Evolutionary conservation across 1,140 invertebrate genomes (phyloP), one percentile per base, ranked within the genome.

Genomic region (Drosophila ercepeae): DNA sequence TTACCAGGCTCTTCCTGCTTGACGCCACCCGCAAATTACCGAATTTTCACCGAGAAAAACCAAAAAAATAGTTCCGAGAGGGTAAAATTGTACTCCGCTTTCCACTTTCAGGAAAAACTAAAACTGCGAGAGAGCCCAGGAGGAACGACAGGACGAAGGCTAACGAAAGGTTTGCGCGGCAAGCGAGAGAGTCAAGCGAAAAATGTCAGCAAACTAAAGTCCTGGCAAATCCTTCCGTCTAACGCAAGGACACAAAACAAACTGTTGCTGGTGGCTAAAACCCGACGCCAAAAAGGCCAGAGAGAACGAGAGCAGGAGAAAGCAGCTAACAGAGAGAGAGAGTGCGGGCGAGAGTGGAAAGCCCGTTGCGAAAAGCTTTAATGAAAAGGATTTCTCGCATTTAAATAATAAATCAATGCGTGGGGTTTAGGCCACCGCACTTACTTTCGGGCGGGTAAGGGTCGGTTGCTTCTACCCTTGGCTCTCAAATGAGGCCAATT

Each of bases 361-460:
- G 25, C 67, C 44, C 76, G 29, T 53, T 52, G 52, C 16, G 21
- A 75, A 74, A 78, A 88, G 83, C 83, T 82, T 82, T 57, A 48
- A 41, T 61, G 27, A 45, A 45, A 77, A 77, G 72, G 77, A 71
- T 39, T 82, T 82, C 83, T 65, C 44, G 74, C 64, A 75, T 61
- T 88, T 74, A 55, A 82, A 71, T 75, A 71, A 78, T 78, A 88
- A 82, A 82, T 88, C 77, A 88, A 88, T 86, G 68, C 67, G 49
- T 63, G 46, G 36, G 53, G 34, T 41, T 64, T 61, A 5, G 14
- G 23, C 39, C 14, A 27, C 50, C 18, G 52, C 44, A 39, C 46
- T 46, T 44, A 54, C 14, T 54, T 39, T 14, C 7, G 29, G n/a
- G 45, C 18, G 21, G 13, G 19, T n/a, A n/a, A n/a, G 29, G 39